phyloP scores from a whole-genome alignment of 53 echinoderm and acorn worm species.

The Paracentrotus lividus region DNA sequence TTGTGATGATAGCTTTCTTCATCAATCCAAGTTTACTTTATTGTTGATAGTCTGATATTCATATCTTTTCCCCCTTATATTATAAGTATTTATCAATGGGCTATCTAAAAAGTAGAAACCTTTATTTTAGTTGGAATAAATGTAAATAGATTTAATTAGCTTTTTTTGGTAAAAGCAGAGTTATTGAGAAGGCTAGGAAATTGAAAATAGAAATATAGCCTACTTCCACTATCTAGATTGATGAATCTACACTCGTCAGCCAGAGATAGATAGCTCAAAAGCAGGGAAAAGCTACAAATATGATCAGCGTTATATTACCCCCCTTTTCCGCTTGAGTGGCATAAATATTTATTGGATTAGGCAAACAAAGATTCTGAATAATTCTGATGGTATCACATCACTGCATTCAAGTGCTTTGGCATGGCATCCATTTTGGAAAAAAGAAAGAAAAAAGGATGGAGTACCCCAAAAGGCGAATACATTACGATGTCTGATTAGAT shows the following conservation, averaged over 20 bases:
- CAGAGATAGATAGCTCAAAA: not conserved
- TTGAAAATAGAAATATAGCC: not conserved
- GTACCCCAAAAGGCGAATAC: constrained; percentile 55
- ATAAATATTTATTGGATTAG: constrained; percentile 66
- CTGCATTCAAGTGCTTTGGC: constrained; percentile 20
- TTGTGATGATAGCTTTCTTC: not conserved
- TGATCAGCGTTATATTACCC: constrained; percentile 33
- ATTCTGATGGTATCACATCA: constrained; percentile 66
- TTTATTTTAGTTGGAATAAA: not conserved
- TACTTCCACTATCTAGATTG: not conserved
- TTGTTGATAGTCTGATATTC: not conserved
- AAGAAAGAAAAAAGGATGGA: constrained; percentile 38
- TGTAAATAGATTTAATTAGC: not conserved
- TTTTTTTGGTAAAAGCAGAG: not conserved
- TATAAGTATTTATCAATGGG: too few relatives aligned
- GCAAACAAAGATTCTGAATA: constrained; percentile 30
- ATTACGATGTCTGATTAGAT: constrained; percentile 63
- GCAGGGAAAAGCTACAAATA: not conserved
- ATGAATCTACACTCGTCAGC: not conserved
- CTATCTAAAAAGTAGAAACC: too few relatives aligned
- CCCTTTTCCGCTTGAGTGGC: constrained; percentile 47
- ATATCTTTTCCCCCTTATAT: too few relatives aligned
- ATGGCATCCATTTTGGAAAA: not conserved
- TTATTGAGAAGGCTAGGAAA: not conserved
- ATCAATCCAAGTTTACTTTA: not conserved